Base-by-base conservation (phyloP, 35 echinoderm and acorn worm genomes). In the Heliocidaris tuberculata region DNA sequence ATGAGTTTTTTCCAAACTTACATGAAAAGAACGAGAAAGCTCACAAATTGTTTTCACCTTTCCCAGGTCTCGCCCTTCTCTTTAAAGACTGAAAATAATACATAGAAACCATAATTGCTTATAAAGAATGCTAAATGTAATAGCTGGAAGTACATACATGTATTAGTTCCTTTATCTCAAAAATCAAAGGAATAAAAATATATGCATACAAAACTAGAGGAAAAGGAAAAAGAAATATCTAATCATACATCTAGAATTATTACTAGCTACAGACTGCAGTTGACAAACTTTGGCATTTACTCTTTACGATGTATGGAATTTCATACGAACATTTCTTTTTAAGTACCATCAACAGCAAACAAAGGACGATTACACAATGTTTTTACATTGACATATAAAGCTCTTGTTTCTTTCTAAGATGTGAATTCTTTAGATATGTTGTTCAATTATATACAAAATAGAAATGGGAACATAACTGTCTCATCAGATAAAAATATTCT, bases 391-490 rank as follows among this genome's bases (percentile, higher is more conserved):
- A 70, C 6, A 70, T 70, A 70, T n/a, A 78, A 4, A 56, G 10
- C 52, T 12, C 10, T 10, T 11, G 15, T 15, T 56, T 56, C 52
- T 27, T n/a, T n/a, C 6, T 78, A 27, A 78, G 27, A 78, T 78
- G 65, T 7, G 21, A 78, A n/a, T n/a, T 78, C 19, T 78, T 0
- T 17, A 78, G 19, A 78, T 78, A 78, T n/a, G 15, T n/a, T 78
- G 65, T 78, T 78, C 65, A 78, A 78, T 5, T 78, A 78, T 78
- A 78, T 78, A 78, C 21, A 78, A 78, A 78, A 78, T 78, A 78
- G 4, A 15, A 60, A 15, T 60, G 59, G 59, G 65, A 78, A 78
- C n/a, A 78, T 78, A 78, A 78, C 27, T 78, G 21, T 27, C 27
- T 78, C 27, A n/a, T 52, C 1, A 52, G 12, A 78, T 27, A 78